Base-by-base conservation (phyloP, 2,113 vertebrate genomes). In the Pao palembangensis region DNA sequence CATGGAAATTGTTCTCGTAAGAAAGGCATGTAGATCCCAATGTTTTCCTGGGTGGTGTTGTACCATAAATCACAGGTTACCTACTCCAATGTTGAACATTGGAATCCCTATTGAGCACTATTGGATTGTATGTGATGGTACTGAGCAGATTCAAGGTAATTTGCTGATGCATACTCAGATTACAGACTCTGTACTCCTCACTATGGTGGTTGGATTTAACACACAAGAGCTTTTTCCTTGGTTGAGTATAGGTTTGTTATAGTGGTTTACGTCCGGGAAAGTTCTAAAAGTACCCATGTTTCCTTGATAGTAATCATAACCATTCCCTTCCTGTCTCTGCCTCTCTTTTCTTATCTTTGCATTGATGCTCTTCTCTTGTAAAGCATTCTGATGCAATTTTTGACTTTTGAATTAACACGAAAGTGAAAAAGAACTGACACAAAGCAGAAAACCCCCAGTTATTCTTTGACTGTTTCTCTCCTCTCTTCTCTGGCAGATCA, bases 401-500 rank as follows among this genome's bases (percentile, higher is more conserved):
- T 69, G 44, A 65, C 62, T 72, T 20, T 20, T 55, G 55, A 69
- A 61, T 44, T 58, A 48, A 70, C 75, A 41, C 61, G 61, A 58
- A 13, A 44, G 44, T 25, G 18, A 69, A 56, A 51, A 20, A 55
- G 51, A 62, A 18, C 52, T 72, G 61, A 52, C 61, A 54, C 8
- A 55, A 58, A 68, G 34, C 44, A 64, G 18, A 54, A 50, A 51
- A 38, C 34, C 8, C 34, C 34, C 18, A 31, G 6, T 57, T 55
- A 54, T 68, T 38, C 61, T 71, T 75, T 73, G 46, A 80, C 61
- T 69, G 58, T 70, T 62, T 73, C 55, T 80, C 69, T 61, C 67
- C 80, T 79, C 55, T 68, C 55, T 69, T 61, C 2, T 82, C 86
- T 73, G 84, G 53, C 88, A 99, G 96, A 97, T 99, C 89, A 99